Conservation (phyloP, 53 echinoderm and acorn worm genomes). For the Arbacia lixula region DNA sequence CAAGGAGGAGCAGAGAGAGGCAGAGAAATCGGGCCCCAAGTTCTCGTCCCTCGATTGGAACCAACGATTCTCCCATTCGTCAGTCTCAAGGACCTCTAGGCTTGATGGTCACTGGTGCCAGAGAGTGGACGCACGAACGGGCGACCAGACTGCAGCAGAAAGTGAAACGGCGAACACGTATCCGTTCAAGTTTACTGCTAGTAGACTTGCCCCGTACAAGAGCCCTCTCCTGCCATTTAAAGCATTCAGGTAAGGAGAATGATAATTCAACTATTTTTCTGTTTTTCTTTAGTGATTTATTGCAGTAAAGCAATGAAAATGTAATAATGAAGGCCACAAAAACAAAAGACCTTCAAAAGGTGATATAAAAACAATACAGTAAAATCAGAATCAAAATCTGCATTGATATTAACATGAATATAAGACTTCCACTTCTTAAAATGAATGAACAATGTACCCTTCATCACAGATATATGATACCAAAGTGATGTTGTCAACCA, state of each 20-base stretch:
- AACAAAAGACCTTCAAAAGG: too few relatives aligned
- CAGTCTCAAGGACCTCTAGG: neutral
- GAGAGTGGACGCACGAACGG: neutral
- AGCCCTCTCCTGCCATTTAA: conserved; percentile 83
- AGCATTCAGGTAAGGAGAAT: conserved; percentile 90
- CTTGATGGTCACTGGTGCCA: neutral
- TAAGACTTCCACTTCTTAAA: too few relatives aligned
- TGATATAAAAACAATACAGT: too few relatives aligned
- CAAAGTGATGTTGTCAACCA: too few relatives aligned
- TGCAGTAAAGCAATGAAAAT: too few relatives aligned
- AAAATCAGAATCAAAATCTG: too few relatives aligned
- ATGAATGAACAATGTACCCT: too few relatives aligned
- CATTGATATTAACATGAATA: too few relatives aligned
- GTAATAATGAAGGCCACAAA: too few relatives aligned
- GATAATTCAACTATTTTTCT: too few relatives aligned
- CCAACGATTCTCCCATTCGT: neutral
- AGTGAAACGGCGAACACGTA: neutral
- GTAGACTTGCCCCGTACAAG: conserved; percentile 49
- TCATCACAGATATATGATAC: too few relatives aligned
- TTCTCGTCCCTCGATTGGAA: conserved; percentile 17
- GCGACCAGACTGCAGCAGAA: neutral
- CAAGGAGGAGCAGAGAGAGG: conserved; percentile 1
- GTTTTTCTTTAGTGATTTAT: too few relatives aligned
- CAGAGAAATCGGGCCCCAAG: conserved; percentile 14
- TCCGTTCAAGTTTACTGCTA: neutral